A percentile compares a stretch with the other conserved stretches of the same genome.
phyloP scores from a whole-genome alignment of 2,888 invertebrate species.

The Lysandra coridon region DNA sequence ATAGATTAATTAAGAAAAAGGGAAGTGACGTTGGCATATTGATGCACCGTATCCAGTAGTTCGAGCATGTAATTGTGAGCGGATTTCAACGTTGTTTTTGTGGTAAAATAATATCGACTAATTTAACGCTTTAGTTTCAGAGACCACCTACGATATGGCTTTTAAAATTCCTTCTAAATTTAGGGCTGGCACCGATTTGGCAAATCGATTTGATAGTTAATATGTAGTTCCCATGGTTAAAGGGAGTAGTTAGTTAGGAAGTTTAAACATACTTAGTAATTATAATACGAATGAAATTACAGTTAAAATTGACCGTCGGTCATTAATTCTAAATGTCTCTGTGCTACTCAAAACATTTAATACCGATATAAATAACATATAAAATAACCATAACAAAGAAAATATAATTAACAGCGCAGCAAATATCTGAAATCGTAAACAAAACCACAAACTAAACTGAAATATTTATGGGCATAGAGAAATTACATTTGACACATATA shows the following conservation, averaged over 20 bases:
- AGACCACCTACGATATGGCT: slow-evolving; percentile 36
- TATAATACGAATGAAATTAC: neutral
- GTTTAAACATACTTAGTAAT: neutral
- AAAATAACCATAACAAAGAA: slow-evolving; percentile 6
- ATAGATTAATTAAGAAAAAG: slow-evolving; percentile 42
- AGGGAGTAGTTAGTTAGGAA: neutral
- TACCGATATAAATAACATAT: neutral
- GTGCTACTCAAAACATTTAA: neutral
- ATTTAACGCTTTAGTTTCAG: slow-evolving; percentile 31
- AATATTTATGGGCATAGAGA: slow-evolving; percentile 21
- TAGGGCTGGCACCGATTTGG: slow-evolving; percentile 15
- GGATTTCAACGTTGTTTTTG: slow-evolving; percentile 58
- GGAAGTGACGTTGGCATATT: slow-evolving; percentile 65
- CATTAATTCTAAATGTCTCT: neutral
- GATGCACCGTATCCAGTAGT: slow-evolving; percentile 51
- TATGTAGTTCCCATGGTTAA: neutral
- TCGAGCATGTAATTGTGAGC: slow-evolving; percentile 57
- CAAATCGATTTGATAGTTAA: neutral
- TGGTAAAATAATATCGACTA: slow-evolving; percentile 43
- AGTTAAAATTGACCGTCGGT: neutral
- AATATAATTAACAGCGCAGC: slow-evolving; percentile 19
- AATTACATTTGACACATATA: slow-evolving; percentile 26
- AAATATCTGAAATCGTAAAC: slow-evolving; percentile 21
- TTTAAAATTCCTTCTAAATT: slow-evolving; percentile 17
- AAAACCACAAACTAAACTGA: slow-evolving; percentile 7